A percentile compares a stretch with the other conserved stretches of the same genome.
Conservation (phyloP, 2,113 vertebrate species). For the Prinia subflava region DNA sequence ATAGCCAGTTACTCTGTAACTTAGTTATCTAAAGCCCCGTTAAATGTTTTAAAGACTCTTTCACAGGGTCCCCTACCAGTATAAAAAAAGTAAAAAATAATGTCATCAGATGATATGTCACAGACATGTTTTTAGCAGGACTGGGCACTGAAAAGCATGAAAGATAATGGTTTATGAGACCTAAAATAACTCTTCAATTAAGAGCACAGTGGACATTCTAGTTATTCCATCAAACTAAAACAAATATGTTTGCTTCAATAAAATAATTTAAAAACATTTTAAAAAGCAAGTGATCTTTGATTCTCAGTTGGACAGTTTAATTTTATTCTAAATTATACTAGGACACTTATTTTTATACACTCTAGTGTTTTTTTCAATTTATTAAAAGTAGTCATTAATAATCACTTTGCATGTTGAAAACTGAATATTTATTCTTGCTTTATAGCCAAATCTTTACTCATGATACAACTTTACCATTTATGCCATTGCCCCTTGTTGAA, state of each 20-base stretch:
- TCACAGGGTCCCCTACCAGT: neutral
- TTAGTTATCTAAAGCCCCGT: neutral
- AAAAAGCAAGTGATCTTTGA: neutral
- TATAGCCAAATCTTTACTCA: neutral
- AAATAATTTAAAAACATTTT: neutral
- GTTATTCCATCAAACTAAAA: neutral
- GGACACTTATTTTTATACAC: neutral
- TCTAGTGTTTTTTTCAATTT: neutral
- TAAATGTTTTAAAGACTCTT: neutral
- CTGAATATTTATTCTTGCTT: neutral
- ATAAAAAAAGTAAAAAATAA: neutral
- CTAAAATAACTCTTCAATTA: neutral
- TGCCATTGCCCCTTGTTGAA: neutral
- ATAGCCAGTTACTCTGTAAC: neutral
- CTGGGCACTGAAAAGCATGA: neutral
- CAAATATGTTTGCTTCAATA: neutral
- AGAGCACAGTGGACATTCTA: neutral
- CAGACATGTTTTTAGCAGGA: neutral
- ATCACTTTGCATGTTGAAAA: neutral
- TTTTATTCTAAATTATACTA: neutral
- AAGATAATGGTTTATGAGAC: neutral
- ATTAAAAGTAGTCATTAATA: neutral
- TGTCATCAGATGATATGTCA: neutral
- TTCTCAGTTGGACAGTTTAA: neutral
- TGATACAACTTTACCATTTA: neutral